Base-by-base conservation (phyloP, 2,113 vertebrate genomes). In the Salvelinus alpinus region DNA sequence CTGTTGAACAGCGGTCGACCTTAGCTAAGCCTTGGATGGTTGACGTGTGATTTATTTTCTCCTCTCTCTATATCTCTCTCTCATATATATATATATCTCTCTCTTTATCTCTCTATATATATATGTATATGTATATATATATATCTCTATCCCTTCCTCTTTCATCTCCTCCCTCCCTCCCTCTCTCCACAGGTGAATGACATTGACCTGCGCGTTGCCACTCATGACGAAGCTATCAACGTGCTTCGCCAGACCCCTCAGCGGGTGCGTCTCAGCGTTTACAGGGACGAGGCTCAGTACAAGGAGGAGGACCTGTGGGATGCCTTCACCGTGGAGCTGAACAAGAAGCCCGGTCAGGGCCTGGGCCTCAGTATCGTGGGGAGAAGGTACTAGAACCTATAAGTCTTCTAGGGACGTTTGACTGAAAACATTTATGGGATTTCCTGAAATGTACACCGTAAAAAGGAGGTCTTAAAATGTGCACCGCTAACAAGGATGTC, bases 281-380 rank as follows among this genome's bases (percentile, higher is more conserved):
- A 96, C 85, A 93, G 98, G 76, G 97, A 99, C 34, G 97, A 99
- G 79, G 89, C 95, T 22, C 97, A 98, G 6, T 98, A 97, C 93
- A 98, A 96, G 70, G 98, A 99, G 79, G 96, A 99, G 57, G 97
- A 98, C 9, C 93, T 97, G 90, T 99, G 95, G 89, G 97, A 99
- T 84, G 86, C 94, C 0, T 92, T 98, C 67, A 93, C 80, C 1
- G 82, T 99, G 71, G 96, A 97, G 88, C 94, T 99, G 47, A 94
- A 96, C 38, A 99, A 97, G 90, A 95, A 93, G 82, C 94, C 96
- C 0, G 96, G 95, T 0, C 97, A 96, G 91, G 95, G 96, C 44
- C 93, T 99, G 70, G 98, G 98, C 6, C 90, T 99, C 79, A 99
- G 98, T 88, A 99, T 99, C 69, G 96, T 99, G 44, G 97, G 98